Base-by-base conservation (phyloP, 2,888 invertebrate species). In the Drosophila prostipennis region DNA sequence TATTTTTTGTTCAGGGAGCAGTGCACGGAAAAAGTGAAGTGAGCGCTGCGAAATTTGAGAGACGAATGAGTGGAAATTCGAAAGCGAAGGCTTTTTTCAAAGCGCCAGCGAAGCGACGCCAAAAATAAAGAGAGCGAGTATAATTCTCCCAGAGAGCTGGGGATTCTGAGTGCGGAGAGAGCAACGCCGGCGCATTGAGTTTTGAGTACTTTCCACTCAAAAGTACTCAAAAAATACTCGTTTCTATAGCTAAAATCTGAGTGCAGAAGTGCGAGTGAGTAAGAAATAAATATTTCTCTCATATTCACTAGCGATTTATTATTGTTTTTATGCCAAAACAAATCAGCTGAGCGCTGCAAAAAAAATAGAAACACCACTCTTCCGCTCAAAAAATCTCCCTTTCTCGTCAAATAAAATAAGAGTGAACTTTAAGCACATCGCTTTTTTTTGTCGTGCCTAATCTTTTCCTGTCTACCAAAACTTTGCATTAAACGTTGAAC, bases 301-400 rank as follows among this genome's bases (percentile, higher is more conserved):
- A 32, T 32, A 46, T 55, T 40, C 54, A 39, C 53, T 37, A 39
- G 40, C 48, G 56, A 73, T 55, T 84, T 87, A 60, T 87, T 81
- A 78, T 87, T 84, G 85, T 87, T 87, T 87, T 78, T 76, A 65
- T 78, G 65, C 56, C 81, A 87, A 80, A 80, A 84, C 79, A 81
- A 80, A 85, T 75, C 68, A 68, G 64, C 64, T 65, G 51, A 51
- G 63, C 63, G 29, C 23, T 16, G 43, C 68, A 7, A 46, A 46
- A 32, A 23, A 26, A 26, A 10, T 29, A 11, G 11, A 13, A 34
- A 11, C 34, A 29, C 34, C 34, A 34, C 23, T n/a, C n/a, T 45
- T 13, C n/a, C 43, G n/a, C 43, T 45, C n/a, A 45, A 13, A 42
- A 45, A 6, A 6, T 6, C 19, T 13, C 42, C 42, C 11, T 19